Evolutionary conservation across 2,888 invertebrate species (phyloP).

Genomic region (Troides helena): DNA sequence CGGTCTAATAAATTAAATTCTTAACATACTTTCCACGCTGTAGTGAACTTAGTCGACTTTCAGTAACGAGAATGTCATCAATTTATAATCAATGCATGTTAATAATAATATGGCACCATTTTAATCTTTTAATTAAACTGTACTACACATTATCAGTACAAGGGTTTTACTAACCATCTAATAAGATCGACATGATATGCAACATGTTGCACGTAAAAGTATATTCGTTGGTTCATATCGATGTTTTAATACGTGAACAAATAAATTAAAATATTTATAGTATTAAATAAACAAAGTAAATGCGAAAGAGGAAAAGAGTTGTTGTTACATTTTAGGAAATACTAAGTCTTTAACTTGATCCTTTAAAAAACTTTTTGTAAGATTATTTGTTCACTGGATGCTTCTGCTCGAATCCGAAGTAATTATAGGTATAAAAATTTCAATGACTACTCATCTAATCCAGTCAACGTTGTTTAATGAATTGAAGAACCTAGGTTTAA

Average conservation of each 20-base stretch:
- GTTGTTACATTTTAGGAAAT: too few relatives aligned
- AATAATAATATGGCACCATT: conserved; percentile 2
- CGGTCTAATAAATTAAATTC: neutral
- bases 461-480: too few relatives aligned
- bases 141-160: conserved; percentile 3
- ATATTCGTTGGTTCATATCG: neutral
- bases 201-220: neutral
- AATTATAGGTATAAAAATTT: too few relatives aligned
- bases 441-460: too few relatives aligned
- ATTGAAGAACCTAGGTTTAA: too few relatives aligned
- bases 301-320: too few relatives aligned
- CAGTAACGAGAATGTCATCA: neutral
- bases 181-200: neutral
- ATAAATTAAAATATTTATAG: too few relatives aligned
- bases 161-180: neutral
- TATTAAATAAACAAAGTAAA: too few relatives aligned
- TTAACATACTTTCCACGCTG: neutral
- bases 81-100: neutral
- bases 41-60: neutral
- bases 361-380: too few relatives aligned
- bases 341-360: too few relatives aligned
- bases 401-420: too few relatives aligned
- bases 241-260: neutral
- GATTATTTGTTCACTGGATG: too few relatives aligned
- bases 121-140: conserved; percentile 20